Percentiles rank a stretch among this genome's conserved stretches.
These are phyloP conservation scores for Drosophila stalkeri DNA, from an alignment of 2,888 invertebrate species.

Conservation along the genomic window DNA sequence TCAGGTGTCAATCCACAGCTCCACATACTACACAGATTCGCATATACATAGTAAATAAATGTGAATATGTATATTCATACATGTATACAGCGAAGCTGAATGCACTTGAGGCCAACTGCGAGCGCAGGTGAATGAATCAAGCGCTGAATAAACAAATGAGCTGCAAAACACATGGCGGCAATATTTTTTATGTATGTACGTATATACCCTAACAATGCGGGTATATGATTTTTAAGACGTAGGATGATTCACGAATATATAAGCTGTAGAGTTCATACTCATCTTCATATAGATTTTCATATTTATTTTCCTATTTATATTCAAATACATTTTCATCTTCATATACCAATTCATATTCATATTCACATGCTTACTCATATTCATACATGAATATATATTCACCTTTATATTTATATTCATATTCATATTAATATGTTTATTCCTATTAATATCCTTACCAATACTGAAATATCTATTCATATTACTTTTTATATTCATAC, in stretches of 20 bases:
- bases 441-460: background rate
- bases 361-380: background rate
- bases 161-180: slow-evolving; percentile 47
- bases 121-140: slow-evolving; percentile 71
- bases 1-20: slow-evolving; percentile 71
- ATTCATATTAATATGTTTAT: background rate
- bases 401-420: background rate
- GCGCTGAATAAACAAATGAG: slow-evolving; percentile 72
- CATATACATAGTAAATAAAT: background rate
- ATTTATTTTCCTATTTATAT: background rate
- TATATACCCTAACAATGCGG: background rate
- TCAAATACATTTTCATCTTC: background rate
- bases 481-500: background rate
- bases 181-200: slow-evolving; percentile 31
- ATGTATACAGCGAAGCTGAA: slow-evolving; percentile 12
- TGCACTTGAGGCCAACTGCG: slow-evolving; percentile 58
- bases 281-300: background rate
- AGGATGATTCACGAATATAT: too few relatives aligned
- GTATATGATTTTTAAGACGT: background rate
- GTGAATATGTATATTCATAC: background rate
- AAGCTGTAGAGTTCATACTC: background rate
- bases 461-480: background rate
- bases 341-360: background rate
- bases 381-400: background rate
- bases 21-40: slow-evolving; percentile 4